A percentile compares a stretch with the other conserved stretches of the same genome.
phyloP scores from a whole-genome alignment of 1,140 invertebrate species.

The Uloborus diversus region DNA sequence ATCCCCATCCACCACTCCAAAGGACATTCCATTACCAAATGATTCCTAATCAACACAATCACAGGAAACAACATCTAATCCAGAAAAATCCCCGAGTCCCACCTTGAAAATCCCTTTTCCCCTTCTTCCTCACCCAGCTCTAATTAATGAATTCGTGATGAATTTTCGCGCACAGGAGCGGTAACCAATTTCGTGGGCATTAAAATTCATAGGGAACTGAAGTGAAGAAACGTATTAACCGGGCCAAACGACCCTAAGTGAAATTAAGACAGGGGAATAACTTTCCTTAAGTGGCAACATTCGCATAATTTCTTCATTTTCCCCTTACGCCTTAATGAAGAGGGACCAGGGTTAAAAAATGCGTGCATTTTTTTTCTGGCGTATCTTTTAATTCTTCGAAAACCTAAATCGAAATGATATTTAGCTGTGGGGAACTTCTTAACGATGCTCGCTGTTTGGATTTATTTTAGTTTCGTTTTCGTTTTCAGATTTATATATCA shows the following conservation, averaged over 20 bases:
- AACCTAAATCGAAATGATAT: conserved; percentile 16
- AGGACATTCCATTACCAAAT: too few species aligned
- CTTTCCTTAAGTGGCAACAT: background rate
- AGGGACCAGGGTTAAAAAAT: background rate
- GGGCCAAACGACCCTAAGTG: background rate
- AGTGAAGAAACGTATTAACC: background rate
- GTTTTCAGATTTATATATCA: background rate
- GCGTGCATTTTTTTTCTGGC: background rate
- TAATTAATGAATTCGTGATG: too few species aligned
- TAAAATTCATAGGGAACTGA: background rate
- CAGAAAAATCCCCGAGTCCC: too few species aligned
- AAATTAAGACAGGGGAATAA: background rate
- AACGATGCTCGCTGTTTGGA: background rate
- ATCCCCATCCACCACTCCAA: too few species aligned
- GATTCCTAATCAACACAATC: too few species aligned
- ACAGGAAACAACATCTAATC: too few species aligned
- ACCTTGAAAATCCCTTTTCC: too few species aligned
- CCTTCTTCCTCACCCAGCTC: too few species aligned
- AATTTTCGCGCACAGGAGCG: too few species aligned
- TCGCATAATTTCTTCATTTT: background rate
- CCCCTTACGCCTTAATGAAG: background rate
- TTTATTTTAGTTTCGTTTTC: background rate
- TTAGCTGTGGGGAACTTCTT: conserved; percentile 8
- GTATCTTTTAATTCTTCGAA: background rate
- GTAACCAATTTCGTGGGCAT: too few species aligned